These are phyloP conservation scores for Dinomys branickii DNA, from an alignment of 2,113 vertebrate species.

Conservation along the genomic window DNA sequence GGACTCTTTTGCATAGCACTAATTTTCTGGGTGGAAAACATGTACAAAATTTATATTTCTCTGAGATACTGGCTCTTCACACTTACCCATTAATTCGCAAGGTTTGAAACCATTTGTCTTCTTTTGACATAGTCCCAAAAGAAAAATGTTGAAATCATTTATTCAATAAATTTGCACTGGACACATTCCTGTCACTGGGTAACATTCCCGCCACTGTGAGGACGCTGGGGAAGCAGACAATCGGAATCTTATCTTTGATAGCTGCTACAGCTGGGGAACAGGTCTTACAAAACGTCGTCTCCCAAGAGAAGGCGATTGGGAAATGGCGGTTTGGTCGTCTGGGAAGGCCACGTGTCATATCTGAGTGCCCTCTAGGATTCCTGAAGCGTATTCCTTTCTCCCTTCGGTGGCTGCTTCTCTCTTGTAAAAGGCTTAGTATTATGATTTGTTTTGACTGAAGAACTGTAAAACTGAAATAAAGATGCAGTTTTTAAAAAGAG, in stretches of 20 bases:
- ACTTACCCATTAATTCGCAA: slow-evolving; percentile 49
- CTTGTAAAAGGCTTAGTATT: slow-evolving; percentile 34
- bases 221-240: not conserved
- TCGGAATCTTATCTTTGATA: not conserved
- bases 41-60: not conserved
- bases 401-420: not conserved
- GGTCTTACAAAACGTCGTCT: not conserved
- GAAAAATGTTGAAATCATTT: not conserved
- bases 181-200: not conserved
- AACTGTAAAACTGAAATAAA: slow-evolving; percentile 64
- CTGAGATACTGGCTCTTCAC: slow-evolving; percentile 18
- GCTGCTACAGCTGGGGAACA: not conserved
- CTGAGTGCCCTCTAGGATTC: not conserved
- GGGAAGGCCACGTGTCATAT: not conserved
- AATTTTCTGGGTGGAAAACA: slow-evolving; percentile 1
- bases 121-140: not conserved
- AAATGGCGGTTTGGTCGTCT: not conserved
- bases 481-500: not conserved
- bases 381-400: not conserved
- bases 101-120: not conserved
- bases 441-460: slow-evolving; percentile 41
- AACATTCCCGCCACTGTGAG: not conserved
- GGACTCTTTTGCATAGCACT: not conserved
- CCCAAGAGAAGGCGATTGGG: not conserved
- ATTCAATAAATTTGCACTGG: not conserved